These are phyloP conservation scores for Thalpophila matura DNA, from an alignment of 2,888 invertebrate genomes.

Conservation along the genomic window DNA sequence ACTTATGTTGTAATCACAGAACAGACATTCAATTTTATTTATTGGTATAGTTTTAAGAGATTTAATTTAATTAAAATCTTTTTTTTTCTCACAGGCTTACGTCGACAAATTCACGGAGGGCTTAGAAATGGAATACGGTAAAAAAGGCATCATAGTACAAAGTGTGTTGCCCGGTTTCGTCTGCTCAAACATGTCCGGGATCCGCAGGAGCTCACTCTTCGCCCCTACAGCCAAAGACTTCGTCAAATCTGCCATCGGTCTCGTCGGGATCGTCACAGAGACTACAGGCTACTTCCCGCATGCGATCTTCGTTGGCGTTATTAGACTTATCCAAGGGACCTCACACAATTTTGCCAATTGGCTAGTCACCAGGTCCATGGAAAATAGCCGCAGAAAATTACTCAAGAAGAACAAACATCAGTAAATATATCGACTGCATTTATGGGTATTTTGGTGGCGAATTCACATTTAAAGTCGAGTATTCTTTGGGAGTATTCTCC, in stretches of 20 bases:
- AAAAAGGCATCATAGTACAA: constrained; percentile 94
- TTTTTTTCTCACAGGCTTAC: constrained; percentile 91
- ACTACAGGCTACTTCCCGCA: constrained; percentile 95
- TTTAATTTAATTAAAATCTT: too few relatives aligned
- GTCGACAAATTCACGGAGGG: constrained; percentile 95
- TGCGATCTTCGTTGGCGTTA: constrained; percentile 88
- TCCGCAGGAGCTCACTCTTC: constrained; percentile 93
- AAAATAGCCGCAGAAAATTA: constrained; percentile 91
- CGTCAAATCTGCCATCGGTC: constrained; percentile 93
- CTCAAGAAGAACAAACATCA: constrained; percentile 89
- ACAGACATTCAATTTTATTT: too few relatives aligned
- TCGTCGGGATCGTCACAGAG: constrained; percentile 93
- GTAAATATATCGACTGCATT: constrained; percentile 69
- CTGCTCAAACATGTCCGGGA: constrained; percentile 97
- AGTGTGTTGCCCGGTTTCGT: constrained; percentile 97
- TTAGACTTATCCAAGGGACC: constrained; percentile 85
- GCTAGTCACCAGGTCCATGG: constrained; percentile 92
- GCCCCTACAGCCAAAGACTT: constrained; percentile 94
- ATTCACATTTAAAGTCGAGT: too few relatives aligned
- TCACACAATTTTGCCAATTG: constrained; percentile 91
- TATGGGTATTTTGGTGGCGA: constrained; percentile 6
- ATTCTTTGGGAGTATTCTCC: too few relatives aligned
- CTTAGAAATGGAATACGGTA: constrained; percentile 93
- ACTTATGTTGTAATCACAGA: too few relatives aligned
- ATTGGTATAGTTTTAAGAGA: too few relatives aligned